Evolutionary conservation across 53 echinoderm and acorn worm genomes (phyloP).

Genomic region (Hippasteria phrygiana): DNA sequence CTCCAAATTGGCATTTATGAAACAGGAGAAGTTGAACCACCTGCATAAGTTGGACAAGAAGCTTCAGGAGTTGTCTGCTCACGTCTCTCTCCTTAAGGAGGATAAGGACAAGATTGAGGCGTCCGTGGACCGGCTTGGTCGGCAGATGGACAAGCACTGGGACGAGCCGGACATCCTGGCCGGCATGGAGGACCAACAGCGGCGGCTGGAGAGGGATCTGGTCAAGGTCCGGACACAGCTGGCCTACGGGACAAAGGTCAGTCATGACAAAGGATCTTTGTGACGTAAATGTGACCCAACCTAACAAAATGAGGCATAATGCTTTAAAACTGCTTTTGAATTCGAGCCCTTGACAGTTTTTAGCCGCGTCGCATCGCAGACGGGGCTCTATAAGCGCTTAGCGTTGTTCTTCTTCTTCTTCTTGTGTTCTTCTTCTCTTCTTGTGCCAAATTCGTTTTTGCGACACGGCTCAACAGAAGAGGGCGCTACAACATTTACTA

Average conservation of each 20-base stretch:
- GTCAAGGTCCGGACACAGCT: conserved; percentile 88
- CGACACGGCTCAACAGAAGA: no score
- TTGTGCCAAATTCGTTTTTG: no score
- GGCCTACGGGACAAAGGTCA: conserved; percentile 89
- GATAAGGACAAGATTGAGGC: conserved; percentile 93
- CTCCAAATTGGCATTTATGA: background rate
- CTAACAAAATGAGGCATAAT: no score
- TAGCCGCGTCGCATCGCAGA: no score
- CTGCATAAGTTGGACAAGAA: conserved; percentile 82
- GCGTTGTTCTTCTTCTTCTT: no score
- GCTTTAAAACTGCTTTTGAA: no score
- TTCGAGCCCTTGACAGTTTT: no score
- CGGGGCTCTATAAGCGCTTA: no score
- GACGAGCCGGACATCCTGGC: conserved; percentile 73
- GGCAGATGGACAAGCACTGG: conserved; percentile 78
- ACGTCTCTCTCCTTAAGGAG: conserved; percentile 82
- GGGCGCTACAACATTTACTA: no score
- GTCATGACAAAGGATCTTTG: background rate
- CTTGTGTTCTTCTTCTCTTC: no score
- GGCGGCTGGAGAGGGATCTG: conserved; percentile 80
- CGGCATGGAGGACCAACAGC: conserved; percentile 82
- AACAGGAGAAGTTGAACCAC: conserved; percentile 84
- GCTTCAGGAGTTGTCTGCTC: conserved; percentile 85
- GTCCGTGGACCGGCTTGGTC: conserved; percentile 76
- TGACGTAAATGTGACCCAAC: no score